Evolutionary conservation across 2,797 vertebrate species (phyloP), one percentile per base, ranked within the genome.

Genomic region (Emydoidea blandingii): DNA sequence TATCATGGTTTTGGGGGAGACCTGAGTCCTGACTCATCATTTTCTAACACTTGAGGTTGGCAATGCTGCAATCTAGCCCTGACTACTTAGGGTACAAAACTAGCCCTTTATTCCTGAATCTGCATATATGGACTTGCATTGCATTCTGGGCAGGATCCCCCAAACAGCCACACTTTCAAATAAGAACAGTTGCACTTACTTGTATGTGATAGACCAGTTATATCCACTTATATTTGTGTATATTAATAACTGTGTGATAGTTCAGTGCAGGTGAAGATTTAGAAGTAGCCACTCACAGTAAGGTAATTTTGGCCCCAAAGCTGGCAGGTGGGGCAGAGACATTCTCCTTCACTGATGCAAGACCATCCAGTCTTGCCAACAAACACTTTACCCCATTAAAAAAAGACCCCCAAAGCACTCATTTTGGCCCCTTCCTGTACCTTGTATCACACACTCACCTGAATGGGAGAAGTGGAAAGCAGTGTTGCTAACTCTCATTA

Each of bases 261-360:
- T 87, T 83, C 16, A 86, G 34, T 87, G 74, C 87, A 83, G 82
- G 41, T 94, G 80, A 2, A 2, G 86, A 85, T 37, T 96, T 84
- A 93, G 86, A 95, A 94, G 91, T 89, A 93, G 93, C 19, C 31
- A 85, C 76, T 96, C 65, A 2, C 74, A 90, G 29, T 47, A 21
- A 59, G 93, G 52, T 96, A 94, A 94, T 88, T 96, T 93, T 92
- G 47, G 85, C 12, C 47, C 15, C 50, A 94, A 80, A 93, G 95
- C 19, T 68, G 50, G 81, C 83, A 94, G 18, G 50, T 34, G 37
- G 91, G 93, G 88, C 80, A 93, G 25, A 87, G 95, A 81, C 31
- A 92, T 74, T 44, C 79, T 92, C 79, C 91, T 93, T 52, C 29
- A 93, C 82, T 92, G 34, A 93, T 79, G 94, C 34, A 88, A 93